phyloP scores from a whole-genome alignment of 2,888 invertebrate species.

The Ochropacha duplaris region DNA sequence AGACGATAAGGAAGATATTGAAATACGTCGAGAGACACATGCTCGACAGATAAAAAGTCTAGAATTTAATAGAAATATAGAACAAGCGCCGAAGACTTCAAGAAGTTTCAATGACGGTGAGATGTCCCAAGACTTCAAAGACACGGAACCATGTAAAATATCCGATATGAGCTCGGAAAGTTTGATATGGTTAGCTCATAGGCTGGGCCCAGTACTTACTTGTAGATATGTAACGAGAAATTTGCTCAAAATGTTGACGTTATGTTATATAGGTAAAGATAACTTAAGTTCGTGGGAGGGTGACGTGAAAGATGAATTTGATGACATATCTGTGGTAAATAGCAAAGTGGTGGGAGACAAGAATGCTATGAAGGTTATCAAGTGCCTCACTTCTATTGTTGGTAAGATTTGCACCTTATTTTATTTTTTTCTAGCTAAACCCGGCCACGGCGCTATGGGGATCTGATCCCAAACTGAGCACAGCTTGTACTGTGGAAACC shows the following conservation, averaged over 20 bases:
- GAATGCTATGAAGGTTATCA: conserved; percentile 93
- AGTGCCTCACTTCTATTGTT: conserved; percentile 94
- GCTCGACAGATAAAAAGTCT: conserved; percentile 46
- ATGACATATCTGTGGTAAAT: conserved; percentile 85
- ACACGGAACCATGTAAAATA: conserved; percentile 79
- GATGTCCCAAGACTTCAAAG: conserved; percentile 33
- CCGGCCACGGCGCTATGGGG: too few relatives aligned
- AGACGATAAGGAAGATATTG: conserved; percentile 46
- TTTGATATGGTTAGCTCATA: conserved; percentile 95
- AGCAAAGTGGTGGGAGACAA: conserved; percentile 89
- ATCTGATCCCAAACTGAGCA: too few relatives aligned
- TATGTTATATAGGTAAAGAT: conserved; percentile 95
- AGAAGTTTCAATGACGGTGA: conserved; percentile 48
- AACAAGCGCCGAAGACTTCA: conserved; percentile 29
- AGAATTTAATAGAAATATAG: conserved; percentile 40
- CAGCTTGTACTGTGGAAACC: too few relatives aligned
- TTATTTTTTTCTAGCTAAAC: too few relatives aligned
- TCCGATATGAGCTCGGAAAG: conserved; percentile 95
- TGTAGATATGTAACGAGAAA: conserved; percentile 95
- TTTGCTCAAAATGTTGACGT: conserved; percentile 94
- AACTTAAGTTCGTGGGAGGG: conserved; percentile 83
- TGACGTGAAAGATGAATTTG: conserved; percentile 72
- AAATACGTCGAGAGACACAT: conserved; percentile 37
- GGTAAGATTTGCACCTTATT: conserved; percentile 73
- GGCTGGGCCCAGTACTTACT: conserved; percentile 96